Percentiles rank a stretch among this genome's conserved stretches.
These are phyloP conservation scores for Myotis vivesi DNA, from an alignment of 2,797 vertebrate genomes.

Conservation along the genomic window DNA sequence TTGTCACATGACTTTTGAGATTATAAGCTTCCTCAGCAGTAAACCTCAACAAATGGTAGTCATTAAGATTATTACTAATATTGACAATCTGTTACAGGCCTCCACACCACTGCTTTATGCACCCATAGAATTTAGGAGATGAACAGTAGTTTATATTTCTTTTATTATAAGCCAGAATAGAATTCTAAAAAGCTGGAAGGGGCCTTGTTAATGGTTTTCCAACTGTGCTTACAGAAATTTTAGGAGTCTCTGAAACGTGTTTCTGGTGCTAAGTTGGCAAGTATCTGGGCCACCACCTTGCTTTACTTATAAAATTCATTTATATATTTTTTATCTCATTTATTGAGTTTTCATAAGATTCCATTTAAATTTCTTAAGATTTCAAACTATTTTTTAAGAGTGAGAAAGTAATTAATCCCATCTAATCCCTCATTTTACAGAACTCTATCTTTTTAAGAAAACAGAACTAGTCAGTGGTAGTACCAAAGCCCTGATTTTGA, in stretches of 20 bases:
- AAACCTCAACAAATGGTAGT: background rate
- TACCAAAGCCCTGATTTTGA: background rate
- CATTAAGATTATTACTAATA: background rate
- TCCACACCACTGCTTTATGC: background rate
- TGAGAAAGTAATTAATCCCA: background rate
- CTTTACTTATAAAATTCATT: background rate
- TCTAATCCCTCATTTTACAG: background rate
- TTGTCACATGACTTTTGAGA: background rate
- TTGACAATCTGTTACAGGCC: background rate
- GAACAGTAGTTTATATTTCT: background rate
- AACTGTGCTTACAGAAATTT: background rate
- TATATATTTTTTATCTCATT: background rate
- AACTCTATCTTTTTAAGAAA: background rate
- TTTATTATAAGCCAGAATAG: background rate
- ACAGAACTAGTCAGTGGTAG: background rate
- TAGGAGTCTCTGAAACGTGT: background rate
- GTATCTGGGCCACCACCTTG: background rate
- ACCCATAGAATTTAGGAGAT: background rate
- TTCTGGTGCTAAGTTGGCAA: background rate
- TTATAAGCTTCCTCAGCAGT: background rate
- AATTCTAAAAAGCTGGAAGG: background rate
- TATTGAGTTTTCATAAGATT: background rate
- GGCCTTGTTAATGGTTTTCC: conserved; percentile 7
- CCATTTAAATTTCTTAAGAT: background rate
- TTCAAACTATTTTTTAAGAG: background rate